Base-by-base conservation (phyloP, 2,113 vertebrate genomes). In the Percina caprodes region DNA sequence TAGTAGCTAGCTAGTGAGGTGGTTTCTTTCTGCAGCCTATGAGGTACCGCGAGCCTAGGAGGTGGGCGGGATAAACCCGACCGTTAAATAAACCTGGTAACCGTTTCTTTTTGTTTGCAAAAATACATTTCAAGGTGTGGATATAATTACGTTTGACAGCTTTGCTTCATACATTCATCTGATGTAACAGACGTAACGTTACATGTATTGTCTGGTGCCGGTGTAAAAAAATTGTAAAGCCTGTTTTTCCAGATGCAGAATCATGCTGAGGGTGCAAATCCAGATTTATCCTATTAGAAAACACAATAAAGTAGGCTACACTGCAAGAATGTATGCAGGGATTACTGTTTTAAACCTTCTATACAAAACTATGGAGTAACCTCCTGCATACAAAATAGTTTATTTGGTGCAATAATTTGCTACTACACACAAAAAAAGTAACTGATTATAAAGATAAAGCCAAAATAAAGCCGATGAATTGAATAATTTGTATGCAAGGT, bases 61-160 rank as follows among this genome's bases (percentile, higher is more conserved):
- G 49, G 67, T 15, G 61, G 73, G 83, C 73, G 72, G 73, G 16
- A 45, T 46, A 10, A 51, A 3, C 12, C n/a, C 18, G 52, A 16
- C 51, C 23, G 5, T n/a, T n/a, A 30, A 30, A 30, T 2, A 30
- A 30, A 35, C 54, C 23, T 2, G 1, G 13, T 5, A 78, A 21
- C 24, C 46, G 39, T n/a, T 58, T 51, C n/a, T 49, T 35, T 39
- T 39, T 33, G 58, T 70, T 35, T 49, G 42, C 16, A 13, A 1
- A 26, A 6, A 21, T 21, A 33, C 7, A 13, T 13, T 1, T 0
- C 9, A 11, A 23, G n/a, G 0, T 26, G 0, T 60, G 26, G 16
- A 15, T 10, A 19, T 49, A 21, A 24, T 60, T 19, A 33, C 18
- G 7, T 18, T 14, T 2, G 3, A 14, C n/a, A 39, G 26, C 0